Evolutionary conservation across 1,140 invertebrate species (phyloP).

Genomic region (Anastrepha obliqua): DNA sequence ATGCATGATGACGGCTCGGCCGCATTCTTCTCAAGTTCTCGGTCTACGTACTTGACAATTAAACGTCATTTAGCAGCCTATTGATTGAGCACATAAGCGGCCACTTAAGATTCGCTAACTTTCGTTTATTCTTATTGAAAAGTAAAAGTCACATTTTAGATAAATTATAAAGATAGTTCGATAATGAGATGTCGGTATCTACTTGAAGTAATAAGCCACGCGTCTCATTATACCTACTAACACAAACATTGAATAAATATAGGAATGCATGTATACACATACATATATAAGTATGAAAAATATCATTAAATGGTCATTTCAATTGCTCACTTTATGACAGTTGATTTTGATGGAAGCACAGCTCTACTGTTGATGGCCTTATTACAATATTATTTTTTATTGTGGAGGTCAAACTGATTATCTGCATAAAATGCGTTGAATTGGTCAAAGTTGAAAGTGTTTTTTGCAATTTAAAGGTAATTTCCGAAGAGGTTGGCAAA

Average conservation of each 20-base stretch:
- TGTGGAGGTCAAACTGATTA: slow-evolving; percentile 43
- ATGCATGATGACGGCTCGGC: too few relatives aligned
- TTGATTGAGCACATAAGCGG: background rate
- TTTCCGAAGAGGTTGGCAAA: slow-evolving; percentile 11
- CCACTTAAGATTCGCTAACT: too few relatives aligned
- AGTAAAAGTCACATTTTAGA: slow-evolving; percentile 44
- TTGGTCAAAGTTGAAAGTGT: background rate
- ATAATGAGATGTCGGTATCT: background rate
- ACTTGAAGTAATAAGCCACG: background rate
- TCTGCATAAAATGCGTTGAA: background rate
- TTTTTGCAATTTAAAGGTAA: slow-evolving; percentile 13
- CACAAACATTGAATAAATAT: background rate
- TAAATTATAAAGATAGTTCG: background rate
- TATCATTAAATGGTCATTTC: slow-evolving; percentile 8
- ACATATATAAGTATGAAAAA: background rate
- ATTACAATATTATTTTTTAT: background rate
- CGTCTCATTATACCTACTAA: background rate
- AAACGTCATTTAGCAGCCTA: background rate
- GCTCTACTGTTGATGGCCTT: background rate
- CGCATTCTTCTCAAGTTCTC: background rate
- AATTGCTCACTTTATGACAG: background rate
- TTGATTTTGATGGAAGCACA: background rate
- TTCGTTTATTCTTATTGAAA: background rate
- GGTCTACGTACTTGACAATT: background rate
- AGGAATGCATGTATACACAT: background rate